Percentiles rank a stretch among this genome's conserved stretches.
These are phyloP conservation scores for Rhynchophorus ferrugineus DNA, from an alignment of 1,140 invertebrate species.

Conservation along the genomic window DNA sequence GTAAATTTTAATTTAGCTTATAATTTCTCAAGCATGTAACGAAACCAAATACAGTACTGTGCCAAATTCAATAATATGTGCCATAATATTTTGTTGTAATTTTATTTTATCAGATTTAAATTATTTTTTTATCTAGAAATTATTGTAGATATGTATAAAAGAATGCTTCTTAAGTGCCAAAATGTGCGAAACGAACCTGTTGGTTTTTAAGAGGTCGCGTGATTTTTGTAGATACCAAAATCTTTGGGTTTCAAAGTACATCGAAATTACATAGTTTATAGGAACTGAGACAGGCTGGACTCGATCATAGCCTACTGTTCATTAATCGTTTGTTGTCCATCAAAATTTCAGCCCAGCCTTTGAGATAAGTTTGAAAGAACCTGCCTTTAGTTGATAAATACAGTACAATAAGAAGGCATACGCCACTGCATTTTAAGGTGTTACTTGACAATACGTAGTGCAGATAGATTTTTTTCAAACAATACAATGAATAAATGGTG, in stretches of 20 bases:
- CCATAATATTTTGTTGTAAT: slow-evolving; percentile 4
- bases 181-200: slow-evolving; percentile 16
- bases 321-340: no score
- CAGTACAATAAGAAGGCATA: slow-evolving; percentile 36
- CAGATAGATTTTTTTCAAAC: slow-evolving; percentile 38
- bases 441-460: slow-evolving; percentile 41
- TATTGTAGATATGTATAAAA: slow-evolving; percentile 11
- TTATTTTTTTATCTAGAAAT: slow-evolving; percentile 5
- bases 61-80: slow-evolving; percentile 3
- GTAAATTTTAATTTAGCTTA: no score
- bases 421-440: slow-evolving; percentile 34
- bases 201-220: slow-evolving; percentile 11
- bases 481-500: slow-evolving; percentile 43
- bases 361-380: slow-evolving; percentile 12
- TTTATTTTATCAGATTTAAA: not conserved
- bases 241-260: slow-evolving; percentile 33
- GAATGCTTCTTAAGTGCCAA: slow-evolving; percentile 8
- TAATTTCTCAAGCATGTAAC: no score
- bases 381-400: slow-evolving; percentile 34
- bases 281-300: not conserved
- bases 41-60: not conserved
- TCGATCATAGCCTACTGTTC: no score
- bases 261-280: slow-evolving; percentile 24
- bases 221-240: slow-evolving; percentile 20
- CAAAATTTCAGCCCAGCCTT: not conserved